phyloP scores from a whole-genome alignment of 2,888 invertebrate genomes.

The Campaea margaritaria region DNA sequence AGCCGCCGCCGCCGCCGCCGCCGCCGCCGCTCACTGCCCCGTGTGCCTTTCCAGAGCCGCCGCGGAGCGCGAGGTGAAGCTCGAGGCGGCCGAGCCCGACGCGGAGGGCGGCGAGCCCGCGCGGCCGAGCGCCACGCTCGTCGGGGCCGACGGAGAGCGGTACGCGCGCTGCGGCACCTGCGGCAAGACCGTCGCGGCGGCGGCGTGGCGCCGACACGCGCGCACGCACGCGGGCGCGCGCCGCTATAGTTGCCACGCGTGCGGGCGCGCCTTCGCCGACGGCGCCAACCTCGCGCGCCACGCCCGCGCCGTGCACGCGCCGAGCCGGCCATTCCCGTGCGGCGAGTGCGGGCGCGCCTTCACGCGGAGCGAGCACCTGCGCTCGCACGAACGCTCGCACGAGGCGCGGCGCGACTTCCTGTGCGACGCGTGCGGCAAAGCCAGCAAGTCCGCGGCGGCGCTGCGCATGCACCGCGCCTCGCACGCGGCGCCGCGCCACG shows the following conservation, averaged over 20 bases:
- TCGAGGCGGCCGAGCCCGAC: slow-evolving; percentile 8
- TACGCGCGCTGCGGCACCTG: slow-evolving; percentile 60
- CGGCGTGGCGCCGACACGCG: slow-evolving; percentile 75
- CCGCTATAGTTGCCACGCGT: slow-evolving; percentile 79
- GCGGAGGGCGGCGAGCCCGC: slow-evolving; percentile 1
- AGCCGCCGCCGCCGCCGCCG: slow-evolving; percentile 2
- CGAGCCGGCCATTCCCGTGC: slow-evolving; percentile 78
- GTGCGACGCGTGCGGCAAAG: slow-evolving; percentile 83
- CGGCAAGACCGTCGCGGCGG: slow-evolving; percentile 61
- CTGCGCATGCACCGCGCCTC: slow-evolving; percentile 76
- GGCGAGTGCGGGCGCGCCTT: slow-evolving; percentile 76
- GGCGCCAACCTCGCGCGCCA: slow-evolving; percentile 82
- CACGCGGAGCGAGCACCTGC: slow-evolving; percentile 74
- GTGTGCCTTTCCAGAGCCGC: slow-evolving; percentile 30
- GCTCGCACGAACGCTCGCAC: slow-evolving; percentile 82
- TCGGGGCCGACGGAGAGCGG: slow-evolving; percentile 42
- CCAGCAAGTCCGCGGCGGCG: slow-evolving; percentile 81
- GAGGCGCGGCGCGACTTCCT: slow-evolving; percentile 71
- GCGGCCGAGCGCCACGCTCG: slow-evolving; percentile 1
- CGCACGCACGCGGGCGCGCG: slow-evolving; percentile 72
- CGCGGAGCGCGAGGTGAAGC: slow-evolving; percentile 8
- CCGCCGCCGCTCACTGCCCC: slow-evolving; percentile 18
- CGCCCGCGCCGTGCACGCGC: slow-evolving; percentile 74
- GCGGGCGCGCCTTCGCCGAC: slow-evolving; percentile 80
- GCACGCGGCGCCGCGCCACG: slow-evolving; percentile 66